Base-by-base conservation (phyloP, 2,797 vertebrate genomes). In the Gallinago solitaria region DNA sequence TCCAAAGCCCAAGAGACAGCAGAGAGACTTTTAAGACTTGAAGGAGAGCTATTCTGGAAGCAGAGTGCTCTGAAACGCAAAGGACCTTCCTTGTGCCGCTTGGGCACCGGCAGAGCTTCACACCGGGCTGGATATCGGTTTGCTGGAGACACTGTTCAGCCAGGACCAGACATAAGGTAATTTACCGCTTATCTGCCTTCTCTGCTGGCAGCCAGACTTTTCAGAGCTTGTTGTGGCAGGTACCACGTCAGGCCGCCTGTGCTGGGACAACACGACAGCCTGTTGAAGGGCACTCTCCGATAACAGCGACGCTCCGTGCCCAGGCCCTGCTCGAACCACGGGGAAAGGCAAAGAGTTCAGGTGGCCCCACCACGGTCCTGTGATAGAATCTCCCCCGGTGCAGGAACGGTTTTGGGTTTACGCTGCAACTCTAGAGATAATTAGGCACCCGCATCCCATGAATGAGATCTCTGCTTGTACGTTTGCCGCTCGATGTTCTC, bases 51-150 rank as follows among this genome's bases (percentile, higher is more conserved):
- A 2, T 8, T 56, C 23, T 69, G 83, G 56, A 24, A 45, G 24
- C 25, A 5, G n/a, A 17, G 74, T 4, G 53, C 70, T 71, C 76
- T 19, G 35, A 54, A 56, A 27, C 0, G 5, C 30, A 4, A 53
- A 60, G 27, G 25, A 19, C 47, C 14, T 20, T 12, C 2, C 6
- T 11, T 11, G 30, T 12, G 69, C 32, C 63, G 2, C 33, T 64
- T 27, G 39, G 56, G 60, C 67, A n/a, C 4, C 32, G 57, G 54
- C 33, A 37, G 54, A 69, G 51, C 45, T 32, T 18, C 12, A 8
- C 24, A 2, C 0, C 0, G 50, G 56, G 56, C 33, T 71, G 32
- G 45, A 5, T 1, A 2, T 5, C 1, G 5, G 17, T 17, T 39
- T 35, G 45, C 75, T 71, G 65, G 65, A 7, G 51, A 30, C 39